Conservation (phyloP, 2,888 invertebrate species). For the Rhorus exstirpatorius region DNA sequence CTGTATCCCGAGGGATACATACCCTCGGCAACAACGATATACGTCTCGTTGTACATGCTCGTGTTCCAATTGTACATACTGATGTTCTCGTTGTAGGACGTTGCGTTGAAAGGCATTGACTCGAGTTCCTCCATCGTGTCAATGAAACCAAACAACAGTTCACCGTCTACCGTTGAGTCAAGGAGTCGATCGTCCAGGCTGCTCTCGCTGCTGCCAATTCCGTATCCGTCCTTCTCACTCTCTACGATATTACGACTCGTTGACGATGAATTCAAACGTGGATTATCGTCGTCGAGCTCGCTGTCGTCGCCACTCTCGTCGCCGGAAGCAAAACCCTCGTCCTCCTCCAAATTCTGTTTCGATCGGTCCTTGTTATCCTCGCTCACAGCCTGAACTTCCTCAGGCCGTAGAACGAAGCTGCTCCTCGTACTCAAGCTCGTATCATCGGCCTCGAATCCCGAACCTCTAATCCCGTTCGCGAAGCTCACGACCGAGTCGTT, state of each 20-base stretch:
- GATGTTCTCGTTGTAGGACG: slow-evolving; percentile 85
- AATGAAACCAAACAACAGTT: slow-evolving; percentile 80
- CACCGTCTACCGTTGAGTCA: slow-evolving; percentile 70
- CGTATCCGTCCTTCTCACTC: slow-evolving; percentile 13
- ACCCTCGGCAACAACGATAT: slow-evolving; percentile 87
- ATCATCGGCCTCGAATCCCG: slow-evolving; percentile 25
- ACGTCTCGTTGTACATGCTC: slow-evolving; percentile 86
- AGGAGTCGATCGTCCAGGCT: slow-evolving; percentile 44
- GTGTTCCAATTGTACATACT: slow-evolving; percentile 85
- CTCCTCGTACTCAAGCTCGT: slow-evolving; percentile 51
- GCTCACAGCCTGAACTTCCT: slow-evolving; percentile 31
- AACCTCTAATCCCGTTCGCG: slow-evolving; percentile 44
- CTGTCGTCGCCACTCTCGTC: slow-evolving; percentile 72
- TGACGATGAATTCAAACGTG: slow-evolving; percentile 43
- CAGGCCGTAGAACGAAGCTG: slow-evolving; percentile 43
- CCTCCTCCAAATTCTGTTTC: slow-evolving; percentile 47
- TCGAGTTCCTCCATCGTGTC: slow-evolving; percentile 87
- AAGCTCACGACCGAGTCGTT: slow-evolving; percentile 23
- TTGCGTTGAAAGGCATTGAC: slow-evolving; percentile 86
- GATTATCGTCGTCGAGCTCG: slow-evolving; percentile 70
- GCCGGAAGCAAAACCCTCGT: slow-evolving; percentile 71
- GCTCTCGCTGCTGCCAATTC: slow-evolving; percentile 29
- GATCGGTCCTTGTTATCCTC: slow-evolving; percentile 38
- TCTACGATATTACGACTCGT: slow-evolving; percentile 60
- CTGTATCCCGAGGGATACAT: slow-evolving; percentile 96